Base-by-base conservation (phyloP, 92 coral and sea anemone species). In the Bergia puertoricense region DNA sequence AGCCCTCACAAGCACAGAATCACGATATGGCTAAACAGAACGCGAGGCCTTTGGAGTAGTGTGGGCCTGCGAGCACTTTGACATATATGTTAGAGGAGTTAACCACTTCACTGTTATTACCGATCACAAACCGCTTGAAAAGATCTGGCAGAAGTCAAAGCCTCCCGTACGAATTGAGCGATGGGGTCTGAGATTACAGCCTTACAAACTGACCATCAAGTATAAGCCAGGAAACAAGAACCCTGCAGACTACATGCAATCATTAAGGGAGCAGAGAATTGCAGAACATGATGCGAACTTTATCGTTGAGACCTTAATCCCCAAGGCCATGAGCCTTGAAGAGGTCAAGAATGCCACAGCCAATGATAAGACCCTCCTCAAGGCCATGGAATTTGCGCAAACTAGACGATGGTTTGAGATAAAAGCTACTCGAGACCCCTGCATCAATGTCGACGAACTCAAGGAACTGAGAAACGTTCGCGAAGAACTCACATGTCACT, bases 251-350 rank as follows among this genome's bases (percentile, higher is more conserved):
- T 87, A 77, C 5, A 51, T 43, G 59, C 14, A 9, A 54, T 54
- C 16, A 0, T 9, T 3, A 54, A 54, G 59, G 15, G 16, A 54
- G 59, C 59, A 54, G 59, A 54, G 16, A 44, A 22, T 80, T 48
- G 90, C 86, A 22, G 90, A 88, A 68, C 86, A 88, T 0, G 45
- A 80, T 39, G 36, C 69, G 37, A 88, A 88, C 67, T 88, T 88
- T 43, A 66, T 88, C 16, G 73, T 40, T 2, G 54, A 66, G 30
- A 79, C 78, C 4, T 41, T 57, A 8, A 43, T 77, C 22, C 50
- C 38, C 5, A 76, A 22, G 2, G 22, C 89, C 23, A 86, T 86
- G 82, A 42, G 54, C 6, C 74, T 86, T 15, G 46, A 79, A 22
- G 90, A 79, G 0, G 68, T 88, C 1, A 80, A 80, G 69, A 80